Base-by-base conservation (phyloP, 2,888 invertebrate genomes). In the Tinea pellionella region DNA sequence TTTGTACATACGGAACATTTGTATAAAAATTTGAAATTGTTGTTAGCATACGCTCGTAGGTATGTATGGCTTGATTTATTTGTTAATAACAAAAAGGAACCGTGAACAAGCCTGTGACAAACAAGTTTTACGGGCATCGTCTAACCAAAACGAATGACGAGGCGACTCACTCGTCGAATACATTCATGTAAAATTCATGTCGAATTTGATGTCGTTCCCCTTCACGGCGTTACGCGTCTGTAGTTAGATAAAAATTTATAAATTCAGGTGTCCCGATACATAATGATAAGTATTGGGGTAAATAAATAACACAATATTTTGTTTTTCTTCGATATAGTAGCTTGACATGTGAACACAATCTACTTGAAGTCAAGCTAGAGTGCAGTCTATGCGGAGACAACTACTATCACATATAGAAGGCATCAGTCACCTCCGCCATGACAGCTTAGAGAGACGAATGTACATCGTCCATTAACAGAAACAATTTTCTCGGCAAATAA, bases 101-200 rank as follows among this genome's bases (percentile, higher is more conserved):
- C 24, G 2, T 12, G 59, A 47, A 42, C 42, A 41, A 42, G 42
- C 19, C 37, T 57, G 61, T 15, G 62, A 61, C 63, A 64, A 65
- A 64, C 63, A 64, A 64, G 61, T 64, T 64, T 47, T 64, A 63
- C 61, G 59, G 62, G 47, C 51, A 60, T 41, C 63, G 60, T 51
- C 19, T 59, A 59, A 61, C 68, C 68, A 72, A 75, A 78, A 79
- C 77, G 75, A 79, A 79, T 77, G 80, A 76, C 72, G 71, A 64
- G 69, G 69, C 72, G 71, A 47, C 60, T 60, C 72, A 47, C 60
- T 60, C 73, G 77, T 76, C 75, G 73, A 74, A 71, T 66, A 66
- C 71, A 71, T 78, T 85, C 85, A 85, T 84, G 82, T 80, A 80
- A 83, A 80, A 84, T 85, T 85, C 85, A 85, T 85, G 76, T 64